phyloP scores from a whole-genome alignment of 2,113 vertebrate species.

The Corythornis madagascariensis region DNA sequence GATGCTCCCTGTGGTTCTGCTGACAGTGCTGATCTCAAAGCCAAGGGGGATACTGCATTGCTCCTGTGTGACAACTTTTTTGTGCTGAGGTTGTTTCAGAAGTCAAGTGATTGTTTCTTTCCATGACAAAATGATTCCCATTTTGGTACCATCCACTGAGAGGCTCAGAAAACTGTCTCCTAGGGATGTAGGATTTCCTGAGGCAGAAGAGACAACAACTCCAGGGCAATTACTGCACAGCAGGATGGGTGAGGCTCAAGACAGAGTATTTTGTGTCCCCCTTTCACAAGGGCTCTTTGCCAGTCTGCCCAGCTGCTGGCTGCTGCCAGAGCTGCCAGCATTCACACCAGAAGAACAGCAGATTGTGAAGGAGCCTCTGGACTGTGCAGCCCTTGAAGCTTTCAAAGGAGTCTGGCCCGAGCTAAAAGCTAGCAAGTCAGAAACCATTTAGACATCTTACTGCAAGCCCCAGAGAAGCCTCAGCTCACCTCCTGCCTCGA shows the following conservation, averaged over 20 bases:
- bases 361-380: not conserved
- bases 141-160: not conserved
- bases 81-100: not conserved
- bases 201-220: not conserved
- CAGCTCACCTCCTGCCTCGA: constrained; percentile 36
- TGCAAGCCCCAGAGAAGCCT: constrained; percentile 1
- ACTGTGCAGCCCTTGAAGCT: not conserved
- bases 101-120: not conserved
- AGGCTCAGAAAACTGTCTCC: not conserved
- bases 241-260: not conserved
- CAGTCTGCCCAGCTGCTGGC: not conserved
- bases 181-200: not conserved
- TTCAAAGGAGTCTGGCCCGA: constrained; percentile 25
- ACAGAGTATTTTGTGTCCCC: not conserved
- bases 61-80: not conserved
- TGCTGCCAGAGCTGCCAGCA: not conserved
- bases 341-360: not conserved
- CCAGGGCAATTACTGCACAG: not conserved
- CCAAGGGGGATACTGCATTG: not conserved
- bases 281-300: not conserved
- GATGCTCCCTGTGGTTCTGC: not conserved
- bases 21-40: not conserved
- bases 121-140: not conserved
- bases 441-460: constrained; percentile 20
- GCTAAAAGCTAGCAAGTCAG: not conserved